Percentiles rank a stretch among this genome's conserved stretches.
phyloP scores from a whole-genome alignment of 2,797 vertebrate species.

The Bothrops alternatus region DNA sequence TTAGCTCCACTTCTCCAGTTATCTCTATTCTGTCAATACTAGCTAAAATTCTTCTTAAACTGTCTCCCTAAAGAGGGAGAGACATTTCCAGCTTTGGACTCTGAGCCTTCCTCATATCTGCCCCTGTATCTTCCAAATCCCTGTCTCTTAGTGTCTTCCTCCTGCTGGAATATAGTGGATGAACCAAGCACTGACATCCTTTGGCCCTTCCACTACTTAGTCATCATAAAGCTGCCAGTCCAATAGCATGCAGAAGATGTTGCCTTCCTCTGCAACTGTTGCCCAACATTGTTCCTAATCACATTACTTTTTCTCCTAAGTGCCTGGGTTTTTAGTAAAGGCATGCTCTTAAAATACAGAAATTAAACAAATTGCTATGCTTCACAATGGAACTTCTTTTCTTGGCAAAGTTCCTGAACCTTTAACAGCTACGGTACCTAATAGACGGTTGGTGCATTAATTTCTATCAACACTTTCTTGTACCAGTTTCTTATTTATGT shows the following conservation, averaged over 20 bases:
- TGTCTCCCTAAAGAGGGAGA: not conserved
- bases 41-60: not conserved
- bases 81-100: not conserved
- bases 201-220: not conserved
- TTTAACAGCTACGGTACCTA: not conserved
- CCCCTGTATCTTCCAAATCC: not conserved
- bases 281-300: not conserved
- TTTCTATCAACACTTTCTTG: not conserved
- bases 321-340: not conserved
- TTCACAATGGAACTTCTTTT: not conserved
- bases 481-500: not conserved
- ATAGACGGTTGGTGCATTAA: not conserved
- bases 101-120: not conserved
- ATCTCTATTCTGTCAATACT: not conserved
- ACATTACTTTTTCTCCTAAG: not conserved
- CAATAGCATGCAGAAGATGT: not conserved
- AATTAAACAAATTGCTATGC: not conserved
- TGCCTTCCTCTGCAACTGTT: not conserved
- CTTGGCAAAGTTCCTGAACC: not conserved
- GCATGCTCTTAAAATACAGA: not conserved
- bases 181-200: not conserved
- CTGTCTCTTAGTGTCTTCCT: not conserved
- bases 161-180: not conserved
- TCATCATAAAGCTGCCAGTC: not conserved
- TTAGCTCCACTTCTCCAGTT: not conserved